Base-by-base conservation (phyloP, 2,888 invertebrate genomes). In the Junonia oenone region DNA sequence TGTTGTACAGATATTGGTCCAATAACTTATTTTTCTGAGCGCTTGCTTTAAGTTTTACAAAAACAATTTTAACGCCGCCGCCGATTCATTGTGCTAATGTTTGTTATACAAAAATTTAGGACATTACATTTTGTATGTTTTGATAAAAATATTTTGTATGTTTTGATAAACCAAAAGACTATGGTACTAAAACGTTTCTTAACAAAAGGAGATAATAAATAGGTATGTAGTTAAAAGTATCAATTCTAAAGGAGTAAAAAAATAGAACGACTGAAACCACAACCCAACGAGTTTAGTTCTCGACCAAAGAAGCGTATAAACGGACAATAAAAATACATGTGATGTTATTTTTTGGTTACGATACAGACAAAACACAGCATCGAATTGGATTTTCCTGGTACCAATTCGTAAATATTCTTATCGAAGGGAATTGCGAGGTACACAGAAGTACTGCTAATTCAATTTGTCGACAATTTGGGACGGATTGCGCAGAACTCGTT, bases 381-480 rank as follows among this genome's bases (percentile, higher is more conserved):
- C 11, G 22, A 22, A 22, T 43, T 22, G 22, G n/a, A 17, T 43
- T 43, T 43, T 22, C 22, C 22, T 19, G 22, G 13, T 22, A 43
- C 13, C 19, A 22, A 22, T 22, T 43, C 22, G 19, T 9, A 43
- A 43, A 43, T 43, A 26, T 22, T 22, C 26, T 43, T 38, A 38
- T 43, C 43, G 22, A 43, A 15, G 45, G 29, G 22, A 15, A 46
- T 29, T 17, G 15, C 45, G 45, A 13, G 6, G 45, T 31, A 46
- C 22, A 19, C 13, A 22, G 40, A 22, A 22, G 43, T 46, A 46
- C 5, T n/a, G 27, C 4, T 52, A 40, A 48, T 45, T 45, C 48
- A 56, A 56, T 56, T 52, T 53, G 52, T 52, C 48, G 52, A 56
- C 40, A 56, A 52, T 51, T 33, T 51, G 38, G 35, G n/a, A 38